These are phyloP conservation scores for Hedychridium roseum DNA, from an alignment of 2,888 invertebrate genomes.

Conservation along the genomic window DNA sequence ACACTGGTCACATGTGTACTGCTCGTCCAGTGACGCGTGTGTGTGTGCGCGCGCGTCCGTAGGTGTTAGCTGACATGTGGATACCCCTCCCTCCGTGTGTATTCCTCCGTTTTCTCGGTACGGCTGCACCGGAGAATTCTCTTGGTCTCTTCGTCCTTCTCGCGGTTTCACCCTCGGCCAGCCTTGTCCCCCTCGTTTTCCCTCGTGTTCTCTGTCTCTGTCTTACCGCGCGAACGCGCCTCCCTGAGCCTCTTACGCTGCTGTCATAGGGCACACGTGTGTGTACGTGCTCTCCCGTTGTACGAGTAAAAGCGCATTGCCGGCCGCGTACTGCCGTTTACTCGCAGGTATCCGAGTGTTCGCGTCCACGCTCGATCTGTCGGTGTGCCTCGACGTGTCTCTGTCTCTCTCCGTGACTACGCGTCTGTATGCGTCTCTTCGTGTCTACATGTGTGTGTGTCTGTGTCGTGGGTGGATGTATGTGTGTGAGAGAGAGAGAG, in stretches of 20 bases:
- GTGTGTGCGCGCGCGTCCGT: constrained; percentile 23
- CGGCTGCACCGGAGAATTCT: no score
- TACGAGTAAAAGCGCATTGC: no score
- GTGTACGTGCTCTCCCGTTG: no score
- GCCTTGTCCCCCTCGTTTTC: no score
- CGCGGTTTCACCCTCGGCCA: no score
- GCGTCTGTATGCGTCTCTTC: background rate
- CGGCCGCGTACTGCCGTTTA: no score
- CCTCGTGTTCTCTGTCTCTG: background rate
- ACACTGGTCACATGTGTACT: constrained; percentile 24
- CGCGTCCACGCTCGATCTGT: no score
- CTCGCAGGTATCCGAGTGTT: no score
- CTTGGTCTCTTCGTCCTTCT: no score
- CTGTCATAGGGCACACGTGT: background rate
- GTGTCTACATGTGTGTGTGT: constrained; percentile 5
- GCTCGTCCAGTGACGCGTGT: constrained; percentile 36
- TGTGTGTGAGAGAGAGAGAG: no score
- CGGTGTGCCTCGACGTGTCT: no score
- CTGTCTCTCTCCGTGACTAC: background rate
- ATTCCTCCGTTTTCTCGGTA: background rate
- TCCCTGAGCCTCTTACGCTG: background rate
- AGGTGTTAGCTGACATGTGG: constrained; percentile 26
- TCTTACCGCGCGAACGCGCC: background rate
- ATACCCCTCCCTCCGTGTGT: constrained; percentile 12
- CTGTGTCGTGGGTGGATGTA: constrained; percentile 13